phyloP scores from a whole-genome alignment of 2,888 invertebrate genomes.

The Eurois occulta region DNA sequence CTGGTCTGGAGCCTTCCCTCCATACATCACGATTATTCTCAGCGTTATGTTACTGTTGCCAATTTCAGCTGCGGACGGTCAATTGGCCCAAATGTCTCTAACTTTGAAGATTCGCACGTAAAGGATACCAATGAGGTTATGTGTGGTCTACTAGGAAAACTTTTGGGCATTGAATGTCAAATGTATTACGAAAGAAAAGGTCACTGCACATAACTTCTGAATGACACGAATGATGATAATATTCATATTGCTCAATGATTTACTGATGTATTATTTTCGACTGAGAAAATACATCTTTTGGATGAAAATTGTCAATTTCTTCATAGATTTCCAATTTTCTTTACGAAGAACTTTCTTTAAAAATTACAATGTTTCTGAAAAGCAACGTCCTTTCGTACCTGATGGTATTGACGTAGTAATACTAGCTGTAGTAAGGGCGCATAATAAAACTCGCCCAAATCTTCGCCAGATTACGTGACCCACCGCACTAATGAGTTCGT shows the following conservation, averaged over 20 bases:
- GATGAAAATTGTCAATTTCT: neutral
- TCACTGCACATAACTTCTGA: conserved; percentile 12
- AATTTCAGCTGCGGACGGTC: conserved; percentile 45
- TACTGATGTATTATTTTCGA: neutral
- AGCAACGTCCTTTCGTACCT: conserved; percentile 1
- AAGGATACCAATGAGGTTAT: conserved; percentile 31
- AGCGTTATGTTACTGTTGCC: conserved; percentile 55
- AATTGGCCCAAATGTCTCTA: conserved; percentile 40
- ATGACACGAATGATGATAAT: neutral
- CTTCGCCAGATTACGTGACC: conserved; percentile 70
- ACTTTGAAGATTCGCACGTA: conserved; percentile 46
- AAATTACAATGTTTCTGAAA: neutral
- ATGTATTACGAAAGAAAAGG: conserved; percentile 8
- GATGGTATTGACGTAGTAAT: conserved; percentile 17
- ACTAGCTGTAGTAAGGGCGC: neutral
- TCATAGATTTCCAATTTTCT: neutral
- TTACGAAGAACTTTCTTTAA: neutral
- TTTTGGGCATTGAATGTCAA: conserved; percentile 16
- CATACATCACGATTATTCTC: conserved; percentile 66
- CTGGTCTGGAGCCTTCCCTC: conserved; percentile 55
- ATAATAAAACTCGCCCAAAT: conserved; percentile 71
- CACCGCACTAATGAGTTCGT: conserved; percentile 63
- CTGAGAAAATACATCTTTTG: conserved; percentile 1
- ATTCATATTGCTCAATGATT: conserved; percentile 16
- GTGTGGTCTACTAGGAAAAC: conserved; percentile 25